Evolutionary conservation across 2,113 vertebrate genomes (phyloP), one percentile per base, ranked within the genome.

Genomic region (Corvus cornix): DNA sequence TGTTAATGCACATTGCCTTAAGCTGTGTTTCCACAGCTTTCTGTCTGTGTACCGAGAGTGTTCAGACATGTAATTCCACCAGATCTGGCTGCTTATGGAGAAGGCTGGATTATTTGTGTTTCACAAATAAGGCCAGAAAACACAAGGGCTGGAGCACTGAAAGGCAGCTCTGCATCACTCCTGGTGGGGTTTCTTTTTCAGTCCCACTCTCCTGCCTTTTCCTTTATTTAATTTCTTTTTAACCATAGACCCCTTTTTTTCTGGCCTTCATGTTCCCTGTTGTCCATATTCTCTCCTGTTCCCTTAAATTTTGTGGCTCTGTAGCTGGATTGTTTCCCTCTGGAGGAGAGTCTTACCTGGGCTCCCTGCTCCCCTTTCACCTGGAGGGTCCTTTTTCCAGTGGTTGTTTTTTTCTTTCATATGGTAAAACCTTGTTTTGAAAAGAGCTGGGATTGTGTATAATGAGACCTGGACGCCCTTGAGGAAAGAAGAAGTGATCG

Each of bases 61-160:
- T 85, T 91, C 95, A 95, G 93, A 96, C 91, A 14, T 87, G 77
- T 92, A 89, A 96, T 95, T 96, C 95, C 95, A 93, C 92, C 78
- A 77, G 92, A 95, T 96, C 95, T 88, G 93, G 70, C 95, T 95
- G 95, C 90, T 90, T 91, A 92, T 24, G 1, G 84, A 89, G 84
- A 24, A 70, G 90, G 86, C 86, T 89, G 92, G 80, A 52, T 89
- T 97, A 93, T 96, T 96, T 97, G 80, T 96, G 90, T 95, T 96
- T 89, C 95, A 73, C 83, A 90, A 95, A 89, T 89, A 95, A 90
- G 77, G 96, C 94, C 96, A 96, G 93, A 87, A 92, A 92, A 93
- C 13, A 23, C 80, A 81, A 90, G 84, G 81, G 60, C 64, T 52
- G 39, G 56, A 60, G 63, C 85, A 6, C 63, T 89, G 74, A 46